Evolutionary conservation across 2,797 vertebrate genomes (phyloP).

Genomic region (Oceanodroma leucorhoa): DNA sequence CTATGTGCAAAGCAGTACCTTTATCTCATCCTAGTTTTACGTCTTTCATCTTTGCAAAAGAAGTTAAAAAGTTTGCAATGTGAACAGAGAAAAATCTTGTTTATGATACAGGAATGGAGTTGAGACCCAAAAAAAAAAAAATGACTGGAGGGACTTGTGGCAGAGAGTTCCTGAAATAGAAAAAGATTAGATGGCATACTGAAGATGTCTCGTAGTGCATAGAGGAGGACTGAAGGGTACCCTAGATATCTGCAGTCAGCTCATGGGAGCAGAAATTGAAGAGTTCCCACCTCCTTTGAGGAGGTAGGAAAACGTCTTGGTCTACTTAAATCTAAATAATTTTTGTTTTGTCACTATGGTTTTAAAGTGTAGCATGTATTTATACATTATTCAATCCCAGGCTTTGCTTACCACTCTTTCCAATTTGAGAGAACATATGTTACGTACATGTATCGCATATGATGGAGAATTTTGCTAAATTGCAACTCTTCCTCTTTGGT

Average conservation of each 20-base stretch:
- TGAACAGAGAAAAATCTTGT: neutral
- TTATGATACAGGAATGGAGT: neutral
- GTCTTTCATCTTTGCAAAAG: neutral
- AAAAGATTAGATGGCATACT: neutral
- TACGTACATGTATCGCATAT: neutral
- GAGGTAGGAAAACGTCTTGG: neutral
- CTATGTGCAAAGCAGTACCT: neutral
- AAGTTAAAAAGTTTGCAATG: neutral
- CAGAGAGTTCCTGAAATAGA: neutral
- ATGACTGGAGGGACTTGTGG: neutral
- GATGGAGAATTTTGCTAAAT: slow-evolving; percentile 28
- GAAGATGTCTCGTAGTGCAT: neutral
- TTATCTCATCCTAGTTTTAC: neutral
- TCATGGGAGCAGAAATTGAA: neutral
- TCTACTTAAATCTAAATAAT: neutral
- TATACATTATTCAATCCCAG: neutral
- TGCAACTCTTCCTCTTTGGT: neutral
- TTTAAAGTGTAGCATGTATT: neutral
- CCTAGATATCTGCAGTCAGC: neutral
- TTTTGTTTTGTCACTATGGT: neutral
- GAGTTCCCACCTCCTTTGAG: neutral
- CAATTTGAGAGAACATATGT: neutral
- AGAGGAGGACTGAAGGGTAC: neutral
- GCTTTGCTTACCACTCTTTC: neutral
- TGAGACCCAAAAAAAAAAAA: neutral